Percentiles rank a stretch among this genome's conserved stretches.
phyloP scores from a whole-genome alignment of 2,888 invertebrate genomes.

The Apotomis capreana region DNA sequence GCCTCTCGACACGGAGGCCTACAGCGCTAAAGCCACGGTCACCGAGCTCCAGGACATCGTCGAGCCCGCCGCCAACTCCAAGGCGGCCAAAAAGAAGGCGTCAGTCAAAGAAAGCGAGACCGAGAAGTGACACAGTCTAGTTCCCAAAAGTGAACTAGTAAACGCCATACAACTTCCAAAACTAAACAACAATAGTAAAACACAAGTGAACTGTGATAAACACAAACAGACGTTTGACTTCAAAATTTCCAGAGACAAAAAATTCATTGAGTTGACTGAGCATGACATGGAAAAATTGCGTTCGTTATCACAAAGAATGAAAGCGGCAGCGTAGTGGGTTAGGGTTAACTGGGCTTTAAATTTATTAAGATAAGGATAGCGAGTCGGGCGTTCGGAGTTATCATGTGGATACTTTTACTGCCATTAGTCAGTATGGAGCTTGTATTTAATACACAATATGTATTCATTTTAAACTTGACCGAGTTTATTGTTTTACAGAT shows the following conservation, averaged over 20 bases:
- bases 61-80: slow-evolving; percentile 46
- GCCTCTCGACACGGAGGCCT: slow-evolving; percentile 58
- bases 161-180: slow-evolving; percentile 46
- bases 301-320: slow-evolving; percentile 53
- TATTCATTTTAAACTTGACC: too few species aligned
- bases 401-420: slow-evolving; percentile 13
- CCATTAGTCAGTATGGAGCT: slow-evolving; percentile 10
- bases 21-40: slow-evolving; percentile 47
- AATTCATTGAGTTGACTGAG: slow-evolving; percentile 58
- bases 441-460: slow-evolving; percentile 9
- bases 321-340: slow-evolving; percentile 43
- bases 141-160: slow-evolving; percentile 45
- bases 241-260: slow-evolving; percentile 54
- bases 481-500: too few species aligned
- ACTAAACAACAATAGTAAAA: slow-evolving; percentile 51
- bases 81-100: slow-evolving; percentile 50
- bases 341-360: slow-evolving; percentile 34
- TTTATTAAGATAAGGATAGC: slow-evolving; percentile 13
- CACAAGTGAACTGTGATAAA: slow-evolving; percentile 61
- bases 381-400: slow-evolving; percentile 3
- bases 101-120: slow-evolving; percentile 55
- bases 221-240: slow-evolving; percentile 60
- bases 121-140: slow-evolving; percentile 70
- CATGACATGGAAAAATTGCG: slow-evolving; percentile 60
- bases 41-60: slow-evolving; percentile 48